Base-by-base conservation (phyloP, 1,140 invertebrate species). In the Diachasma alloeum region DNA sequence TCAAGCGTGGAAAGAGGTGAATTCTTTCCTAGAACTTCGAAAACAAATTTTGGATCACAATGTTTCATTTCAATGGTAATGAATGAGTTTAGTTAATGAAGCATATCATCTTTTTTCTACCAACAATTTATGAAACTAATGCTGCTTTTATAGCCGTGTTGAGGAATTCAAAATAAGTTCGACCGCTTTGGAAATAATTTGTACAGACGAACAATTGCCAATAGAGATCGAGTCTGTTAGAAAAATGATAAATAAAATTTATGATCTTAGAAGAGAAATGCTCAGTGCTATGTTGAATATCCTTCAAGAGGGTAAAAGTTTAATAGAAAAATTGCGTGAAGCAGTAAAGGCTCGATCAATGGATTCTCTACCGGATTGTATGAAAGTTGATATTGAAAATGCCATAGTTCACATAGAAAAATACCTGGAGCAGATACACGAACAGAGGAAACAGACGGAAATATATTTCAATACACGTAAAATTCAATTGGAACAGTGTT, bases 1-100 rank as follows among this genome's bases (percentile, higher is more conserved):
- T 53, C 91, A 94, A 78, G 96, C 96, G 0, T 98, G 97, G 97
- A 93, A 93, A 82, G 96, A 97, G 84, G 93, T 98, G 53, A 95
- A 97, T 84, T 90, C 91, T 69, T 93, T 96, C 83, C 89, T 98
- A 75, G 94, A 97, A 82, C 91, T 93, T 70, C 90, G 96, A 63
- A 94, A 94, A 81, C 91, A 93, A 71, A 93, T 98, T 72, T 90
- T 98, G 19, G 93, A 96, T 82, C 90, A 95, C 63, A 94, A 94
- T 83, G 93, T 94, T 26, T 89, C 92, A 69, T 95, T 95, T 81
- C 94, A 95, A 83, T 91, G 91, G 92, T 92, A 83, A 24, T 31
- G 6, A 31, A 31, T 31, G 2, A 31, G 31, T 31, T 6, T 6
- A 31, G 31, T 6, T 31, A 6, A 2, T 31, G 31, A 31, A 3